Base-by-base conservation (phyloP, 2,888 invertebrate genomes). In the Leptopilina myrica region DNA sequence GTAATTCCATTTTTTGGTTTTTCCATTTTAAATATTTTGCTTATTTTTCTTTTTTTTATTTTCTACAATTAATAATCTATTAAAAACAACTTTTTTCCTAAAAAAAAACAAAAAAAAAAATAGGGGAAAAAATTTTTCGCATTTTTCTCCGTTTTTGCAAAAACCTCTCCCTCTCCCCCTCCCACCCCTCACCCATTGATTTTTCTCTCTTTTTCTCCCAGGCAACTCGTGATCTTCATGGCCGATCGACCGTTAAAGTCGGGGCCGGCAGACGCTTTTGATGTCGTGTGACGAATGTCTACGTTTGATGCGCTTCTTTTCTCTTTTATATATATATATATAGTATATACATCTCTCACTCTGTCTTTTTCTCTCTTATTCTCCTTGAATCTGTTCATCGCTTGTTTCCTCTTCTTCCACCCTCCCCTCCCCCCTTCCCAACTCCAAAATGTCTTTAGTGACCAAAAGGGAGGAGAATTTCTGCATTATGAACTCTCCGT, bases 211-310 rank as follows among this genome's bases (percentile, higher is more conserved):
- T 83, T 86, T 87, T 86, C 86, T 49, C 12, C 85, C 33, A 33
- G 33, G 85, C 77, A 81, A 79, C 76, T 81, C 83, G 86, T 84
- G 87, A 87, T 90, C 88, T 89, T 89, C 90, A 87, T 90, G 88
- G 90, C 88, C 90, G 90, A 90, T 90, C 90, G 89, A 88, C 85
- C 88, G 88, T 90, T 90, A 89, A 89, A 90, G 89, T 89, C 88
- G 88, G 88, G 88, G 87, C 89, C 89, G 91, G 90, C 90, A 89
- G 86, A 88, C 88, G 89, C 91, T 89, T 91, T 91, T 91, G 91
- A 91, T 90, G 91, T 91, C 90, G 90, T 91, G 91, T 90, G 91
- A 91, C 91, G 91, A 91, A 91, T 91, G 91, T 90, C 90, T 90
- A 88, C 88, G 90, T 91, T 91, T 89, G 90, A 90, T 88, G 91